Conservation (phyloP, 2,888 invertebrate species). For the Trachelus troglodyta region DNA sequence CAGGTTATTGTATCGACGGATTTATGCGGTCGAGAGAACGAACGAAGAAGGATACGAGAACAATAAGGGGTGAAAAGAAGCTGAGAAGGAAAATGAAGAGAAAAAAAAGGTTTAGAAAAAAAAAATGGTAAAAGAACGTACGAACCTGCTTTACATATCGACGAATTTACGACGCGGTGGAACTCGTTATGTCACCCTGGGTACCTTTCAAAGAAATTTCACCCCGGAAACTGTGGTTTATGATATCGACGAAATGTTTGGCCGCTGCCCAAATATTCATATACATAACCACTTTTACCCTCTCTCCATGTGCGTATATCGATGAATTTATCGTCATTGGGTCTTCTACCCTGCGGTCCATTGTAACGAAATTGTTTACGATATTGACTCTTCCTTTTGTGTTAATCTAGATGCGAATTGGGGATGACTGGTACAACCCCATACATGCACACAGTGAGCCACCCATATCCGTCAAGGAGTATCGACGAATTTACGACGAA, state of each 20-base stretch:
- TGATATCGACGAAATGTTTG: conserved; percentile 49
- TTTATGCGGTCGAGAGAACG: background rate
- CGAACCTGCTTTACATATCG: conserved; percentile 51
- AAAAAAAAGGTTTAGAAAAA: conserved; percentile 22
- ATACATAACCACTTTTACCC: conserved; percentile 11
- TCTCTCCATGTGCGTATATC: conserved; percentile 40
- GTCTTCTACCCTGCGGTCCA: conserved; percentile 21
- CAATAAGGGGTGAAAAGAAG: conserved; percentile 27
- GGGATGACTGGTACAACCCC: background rate
- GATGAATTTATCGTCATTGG: conserved; percentile 48
- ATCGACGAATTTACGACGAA: conserved; percentile 65
- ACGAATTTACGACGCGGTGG: conserved; percentile 53
- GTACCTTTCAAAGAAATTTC: background rate
- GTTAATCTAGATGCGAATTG: conserved; percentile 43
- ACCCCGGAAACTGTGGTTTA: conserved; percentile 34
- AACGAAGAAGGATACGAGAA: background rate
- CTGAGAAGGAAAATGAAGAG: conserved; percentile 25
- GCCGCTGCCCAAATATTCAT: conserved; percentile 10
- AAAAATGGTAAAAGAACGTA: conserved; percentile 23
- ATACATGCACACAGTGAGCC: background rate
- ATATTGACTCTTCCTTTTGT: conserved; percentile 63
- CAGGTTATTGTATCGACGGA: conserved; percentile 2
- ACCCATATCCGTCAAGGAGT: conserved; percentile 20
- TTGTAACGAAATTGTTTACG: conserved; percentile 52
- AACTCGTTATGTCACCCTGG: conserved; percentile 26